Percentiles rank a stretch among this genome's conserved stretches.
Conservation (phyloP, 1,140 invertebrate species). For the Monomorium pharaonis region DNA sequence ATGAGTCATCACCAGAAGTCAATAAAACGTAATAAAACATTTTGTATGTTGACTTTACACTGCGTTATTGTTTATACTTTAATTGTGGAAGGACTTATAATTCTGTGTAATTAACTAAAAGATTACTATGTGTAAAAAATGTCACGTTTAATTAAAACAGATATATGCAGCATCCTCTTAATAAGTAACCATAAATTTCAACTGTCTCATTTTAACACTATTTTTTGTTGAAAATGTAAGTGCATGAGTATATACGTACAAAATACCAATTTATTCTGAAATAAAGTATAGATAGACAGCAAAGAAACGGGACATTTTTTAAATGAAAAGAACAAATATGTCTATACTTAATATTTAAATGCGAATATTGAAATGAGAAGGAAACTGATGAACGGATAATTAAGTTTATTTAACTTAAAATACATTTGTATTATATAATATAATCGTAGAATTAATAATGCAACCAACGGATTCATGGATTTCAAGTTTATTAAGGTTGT, state of each 20-base stretch:
- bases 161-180: too few species aligned
- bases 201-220: not conserved
- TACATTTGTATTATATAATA: conserved; percentile 41
- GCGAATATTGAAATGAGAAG: not conserved
- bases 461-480: conserved; percentile 8
- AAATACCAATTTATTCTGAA: not conserved
- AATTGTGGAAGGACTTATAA: too few species aligned
- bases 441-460: conserved; percentile 15
- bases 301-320: not conserved
- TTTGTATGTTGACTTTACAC: too few species aligned
- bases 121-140: too few species aligned
- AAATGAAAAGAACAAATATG: not conserved
- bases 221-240: not conserved
- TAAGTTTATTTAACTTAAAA: not conserved
- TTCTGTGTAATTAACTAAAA: too few species aligned
- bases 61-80: too few species aligned
- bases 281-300: not conserved
- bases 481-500: conserved; percentile 18
- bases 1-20: too few species aligned
- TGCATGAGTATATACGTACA: not conserved
- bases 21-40: too few species aligned
- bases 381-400: not conserved
- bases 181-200: not conserved
- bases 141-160: too few species aligned
- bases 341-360: too few species aligned